A percentile compares a stretch with the other conserved stretches of the same genome.
These are phyloP conservation scores for Macroglossus sobrinus DNA, from an alignment of 2,113 vertebrate genomes.

Conservation along the genomic window DNA sequence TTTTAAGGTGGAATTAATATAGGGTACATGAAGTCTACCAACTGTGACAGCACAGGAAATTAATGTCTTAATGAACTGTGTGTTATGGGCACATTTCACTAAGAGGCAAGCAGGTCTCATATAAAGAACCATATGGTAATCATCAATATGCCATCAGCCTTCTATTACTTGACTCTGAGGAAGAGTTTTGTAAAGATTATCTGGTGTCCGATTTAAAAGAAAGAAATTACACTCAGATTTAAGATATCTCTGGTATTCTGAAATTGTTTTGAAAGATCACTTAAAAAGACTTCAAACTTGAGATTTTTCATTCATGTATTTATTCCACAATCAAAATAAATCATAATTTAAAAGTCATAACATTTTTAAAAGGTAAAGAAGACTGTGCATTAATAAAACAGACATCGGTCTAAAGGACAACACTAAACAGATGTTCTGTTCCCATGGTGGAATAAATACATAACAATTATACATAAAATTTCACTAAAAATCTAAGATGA, in stretches of 20 bases:
- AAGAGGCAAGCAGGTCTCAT: neutral
- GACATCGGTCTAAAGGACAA: conserved; percentile 20
- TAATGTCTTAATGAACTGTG: neutral
- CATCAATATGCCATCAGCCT: neutral
- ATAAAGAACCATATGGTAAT: neutral
- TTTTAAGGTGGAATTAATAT: neutral
- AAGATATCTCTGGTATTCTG: neutral
- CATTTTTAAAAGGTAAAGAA: conserved; percentile 47
- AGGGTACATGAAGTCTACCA: neutral
- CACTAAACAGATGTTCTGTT: conserved; percentile 33
- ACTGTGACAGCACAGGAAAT: neutral
- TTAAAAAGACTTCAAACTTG: conserved; percentile 45
- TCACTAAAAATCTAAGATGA: neutral
- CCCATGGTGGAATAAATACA: conserved; percentile 60
- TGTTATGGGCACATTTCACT: neutral
- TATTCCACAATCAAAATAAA: conserved; percentile 73
- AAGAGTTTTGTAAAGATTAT: conserved; percentile 33
- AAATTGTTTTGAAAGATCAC: conserved; percentile 43
- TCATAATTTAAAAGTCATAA: conserved; percentile 49
- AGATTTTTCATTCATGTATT: conserved; percentile 62
- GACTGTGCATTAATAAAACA: conserved; percentile 15
- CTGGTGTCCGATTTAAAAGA: conserved; percentile 19
- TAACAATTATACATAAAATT: conserved; percentile 30
- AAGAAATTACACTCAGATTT: neutral
- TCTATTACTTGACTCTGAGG: neutral